These are phyloP conservation scores for Lepidochitona cinerea DNA, from an alignment of 2,888 invertebrate genomes.

Conservation along the genomic window DNA sequence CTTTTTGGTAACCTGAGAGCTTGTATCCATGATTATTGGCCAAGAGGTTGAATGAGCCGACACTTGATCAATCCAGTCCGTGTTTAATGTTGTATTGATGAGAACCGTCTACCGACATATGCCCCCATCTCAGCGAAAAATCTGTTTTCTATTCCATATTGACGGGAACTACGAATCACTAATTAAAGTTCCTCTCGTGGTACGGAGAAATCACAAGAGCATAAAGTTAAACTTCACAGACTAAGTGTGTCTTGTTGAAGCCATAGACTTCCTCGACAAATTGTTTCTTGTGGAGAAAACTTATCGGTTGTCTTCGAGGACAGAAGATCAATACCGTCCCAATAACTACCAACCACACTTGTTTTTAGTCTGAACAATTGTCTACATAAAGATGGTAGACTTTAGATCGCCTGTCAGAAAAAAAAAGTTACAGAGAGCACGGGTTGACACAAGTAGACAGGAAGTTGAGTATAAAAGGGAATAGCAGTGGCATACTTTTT, in stretches of 20 bases:
- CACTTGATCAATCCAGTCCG: not conserved
- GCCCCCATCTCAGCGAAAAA: not conserved
- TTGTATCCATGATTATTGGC: not conserved
- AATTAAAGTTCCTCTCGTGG: not conserved
- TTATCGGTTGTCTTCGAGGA: slow-evolving; percentile 3
- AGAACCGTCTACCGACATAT: not conserved
- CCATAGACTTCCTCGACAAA: slow-evolving; percentile 2
- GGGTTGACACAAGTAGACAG: too few species aligned
- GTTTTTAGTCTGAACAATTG: too few species aligned
- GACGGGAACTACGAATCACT: not conserved
- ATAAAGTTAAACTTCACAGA: not conserved
- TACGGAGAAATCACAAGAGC: not conserved
- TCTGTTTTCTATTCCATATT: not conserved
- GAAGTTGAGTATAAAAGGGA: too few species aligned
- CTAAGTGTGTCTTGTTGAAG: not conserved
- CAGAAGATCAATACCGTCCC: not conserved
- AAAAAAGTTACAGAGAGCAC: too few species aligned
- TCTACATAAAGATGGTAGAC: too few species aligned
- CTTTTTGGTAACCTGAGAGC: too few species aligned
- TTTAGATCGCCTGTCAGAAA: too few species aligned
- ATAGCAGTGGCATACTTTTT: too few species aligned
- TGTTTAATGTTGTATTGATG: not conserved
- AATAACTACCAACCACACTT: too few species aligned
- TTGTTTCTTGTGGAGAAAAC: slow-evolving; percentile 3
- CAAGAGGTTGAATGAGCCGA: not conserved